phyloP scores from a whole-genome alignment of 2,888 invertebrate genomes.

The Phyto melanocephala region DNA sequence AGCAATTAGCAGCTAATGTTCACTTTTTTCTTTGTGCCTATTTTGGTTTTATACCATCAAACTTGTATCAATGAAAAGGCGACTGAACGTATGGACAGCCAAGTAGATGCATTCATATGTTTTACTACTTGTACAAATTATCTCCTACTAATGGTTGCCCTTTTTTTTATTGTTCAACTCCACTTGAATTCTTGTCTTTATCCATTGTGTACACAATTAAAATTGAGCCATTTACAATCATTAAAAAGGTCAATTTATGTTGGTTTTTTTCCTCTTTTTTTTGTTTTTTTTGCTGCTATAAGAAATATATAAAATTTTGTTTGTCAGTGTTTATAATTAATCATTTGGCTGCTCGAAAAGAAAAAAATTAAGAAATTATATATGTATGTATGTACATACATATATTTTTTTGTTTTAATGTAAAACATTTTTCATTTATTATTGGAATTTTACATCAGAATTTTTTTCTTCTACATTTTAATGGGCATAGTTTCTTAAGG shows the following conservation, averaged over 20 bases:
- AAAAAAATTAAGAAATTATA: constrained; percentile 22
- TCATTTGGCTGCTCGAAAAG: constrained; percentile 44
- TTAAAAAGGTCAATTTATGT: constrained; percentile 52
- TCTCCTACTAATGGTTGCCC: constrained; percentile 49
- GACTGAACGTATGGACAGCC: too few species aligned
- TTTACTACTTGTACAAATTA: constrained; percentile 57
- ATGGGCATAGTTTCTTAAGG: constrained; percentile 19
- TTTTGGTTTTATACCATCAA: constrained; percentile 36
- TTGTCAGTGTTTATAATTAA: constrained; percentile 63
- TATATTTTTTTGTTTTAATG: not conserved
- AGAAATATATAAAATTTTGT: constrained; percentile 51
- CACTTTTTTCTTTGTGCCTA: not conserved
- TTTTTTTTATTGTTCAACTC: constrained; percentile 45
- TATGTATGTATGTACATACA: too few species aligned
- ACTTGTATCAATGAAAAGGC: constrained; percentile 33
- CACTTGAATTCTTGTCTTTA: constrained; percentile 23
- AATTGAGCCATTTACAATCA: constrained; percentile 59
- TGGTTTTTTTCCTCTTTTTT: not conserved
- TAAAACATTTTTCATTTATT: constrained; percentile 44
- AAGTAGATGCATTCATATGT: not conserved
- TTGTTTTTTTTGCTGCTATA: not conserved
- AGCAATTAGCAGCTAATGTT: constrained; percentile 60
- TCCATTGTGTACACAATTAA: constrained; percentile 9
- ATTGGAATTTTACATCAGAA: constrained; percentile 26
- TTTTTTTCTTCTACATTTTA: not conserved